Percentiles rank a stretch among this genome's conserved stretches.
Conservation (phyloP, 2,113 vertebrate species). For the Macrotus californicus region DNA sequence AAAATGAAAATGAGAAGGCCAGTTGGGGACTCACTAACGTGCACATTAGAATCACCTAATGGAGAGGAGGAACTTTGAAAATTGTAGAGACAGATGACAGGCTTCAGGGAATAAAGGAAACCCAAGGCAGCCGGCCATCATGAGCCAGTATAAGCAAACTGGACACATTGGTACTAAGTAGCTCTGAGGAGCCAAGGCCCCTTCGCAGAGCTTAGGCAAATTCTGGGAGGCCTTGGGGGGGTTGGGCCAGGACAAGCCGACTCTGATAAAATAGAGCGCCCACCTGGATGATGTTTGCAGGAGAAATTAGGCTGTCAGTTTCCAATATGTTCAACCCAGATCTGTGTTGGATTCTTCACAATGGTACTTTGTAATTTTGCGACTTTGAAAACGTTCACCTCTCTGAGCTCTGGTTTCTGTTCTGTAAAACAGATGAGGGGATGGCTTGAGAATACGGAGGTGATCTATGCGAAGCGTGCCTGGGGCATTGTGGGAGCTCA, state of each 20-base stretch:
- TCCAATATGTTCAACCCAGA: not conserved
- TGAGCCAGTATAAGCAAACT: not conserved
- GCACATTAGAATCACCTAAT: not conserved
- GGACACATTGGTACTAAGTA: not conserved
- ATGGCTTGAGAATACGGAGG: not conserved
- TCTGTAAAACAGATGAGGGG: not conserved
- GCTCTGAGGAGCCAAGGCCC: not conserved
- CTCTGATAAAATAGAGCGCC: not conserved
- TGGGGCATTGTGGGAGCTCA: not conserved
- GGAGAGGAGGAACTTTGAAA: not conserved
- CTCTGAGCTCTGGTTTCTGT: not conserved
- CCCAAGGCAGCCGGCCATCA: not conserved
- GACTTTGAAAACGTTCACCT: not conserved
- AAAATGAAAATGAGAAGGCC: conserved; percentile 9
- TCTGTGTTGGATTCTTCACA: not conserved
- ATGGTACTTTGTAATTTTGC: not conserved
- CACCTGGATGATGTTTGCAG: not conserved
- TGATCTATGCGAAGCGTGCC: not conserved
- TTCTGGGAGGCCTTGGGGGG: not conserved
- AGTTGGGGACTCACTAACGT: not conserved
- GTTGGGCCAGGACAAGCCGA: not conserved
- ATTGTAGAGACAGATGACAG: not conserved
- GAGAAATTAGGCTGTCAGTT: not conserved
- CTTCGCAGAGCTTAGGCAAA: not conserved
- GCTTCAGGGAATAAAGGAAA: not conserved